Evolutionary conservation across 2,797 vertebrate genomes (phyloP).

Genomic region (Eremophila alpestris): DNA sequence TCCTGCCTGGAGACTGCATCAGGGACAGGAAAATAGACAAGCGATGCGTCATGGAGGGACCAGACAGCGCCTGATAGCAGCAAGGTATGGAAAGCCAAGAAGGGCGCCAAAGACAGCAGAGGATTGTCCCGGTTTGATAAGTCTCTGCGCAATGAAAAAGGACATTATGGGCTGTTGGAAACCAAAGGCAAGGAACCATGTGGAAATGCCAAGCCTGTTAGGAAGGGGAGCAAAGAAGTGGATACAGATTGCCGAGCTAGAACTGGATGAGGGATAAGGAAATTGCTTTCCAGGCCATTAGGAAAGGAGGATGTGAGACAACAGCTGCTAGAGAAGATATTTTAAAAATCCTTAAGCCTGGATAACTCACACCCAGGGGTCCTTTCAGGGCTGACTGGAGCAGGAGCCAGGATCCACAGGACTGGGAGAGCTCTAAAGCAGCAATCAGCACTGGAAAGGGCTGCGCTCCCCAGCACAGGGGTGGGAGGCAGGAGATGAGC

Average conservation of each 20-base stretch:
- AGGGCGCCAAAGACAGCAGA: conserved; percentile 48
- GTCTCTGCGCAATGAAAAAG: neutral
- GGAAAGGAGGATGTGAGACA: conserved; percentile 32
- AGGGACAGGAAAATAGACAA: neutral
- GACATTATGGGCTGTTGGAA: neutral
- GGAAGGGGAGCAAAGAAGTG: neutral
- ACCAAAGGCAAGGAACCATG: neutral
- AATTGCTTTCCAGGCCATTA: conserved; percentile 43
- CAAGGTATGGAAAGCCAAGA: conserved; percentile 14
- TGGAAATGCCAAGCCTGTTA: neutral
- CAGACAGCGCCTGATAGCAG: neutral
- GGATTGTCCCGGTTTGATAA: conserved; percentile 8
- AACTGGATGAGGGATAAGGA: neutral
- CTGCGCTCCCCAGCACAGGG: accelerated
- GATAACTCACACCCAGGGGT: conserved; percentile 26
- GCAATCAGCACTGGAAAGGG: accelerated
- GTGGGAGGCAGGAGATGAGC: neutral
- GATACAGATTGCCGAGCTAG: neutral
- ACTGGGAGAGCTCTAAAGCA: neutral
- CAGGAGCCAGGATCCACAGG: neutral
- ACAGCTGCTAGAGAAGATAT: conserved; percentile 38
- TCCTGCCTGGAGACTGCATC: neutral
- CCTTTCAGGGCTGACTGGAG: neutral
- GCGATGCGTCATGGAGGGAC: conserved; percentile 1
- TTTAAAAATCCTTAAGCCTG: conserved; percentile 7